Base-by-base conservation (phyloP, 1,140 invertebrate genomes). In the Macrotrachela quadricornifera region DNA sequence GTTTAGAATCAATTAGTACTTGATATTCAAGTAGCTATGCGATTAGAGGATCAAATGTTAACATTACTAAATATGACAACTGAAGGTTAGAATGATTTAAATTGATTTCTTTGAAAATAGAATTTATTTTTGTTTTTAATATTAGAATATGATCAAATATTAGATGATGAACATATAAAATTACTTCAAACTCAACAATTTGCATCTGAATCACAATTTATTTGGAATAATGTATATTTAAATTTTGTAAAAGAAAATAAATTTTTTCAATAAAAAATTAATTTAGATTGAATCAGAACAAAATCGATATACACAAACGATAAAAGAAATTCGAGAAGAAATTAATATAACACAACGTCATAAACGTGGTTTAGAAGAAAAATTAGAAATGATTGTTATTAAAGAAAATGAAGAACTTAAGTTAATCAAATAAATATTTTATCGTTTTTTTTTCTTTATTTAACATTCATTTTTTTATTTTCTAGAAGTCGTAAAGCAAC, bases 131-230 rank as follows among this genome's bases (percentile, higher is more conserved):
- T 53, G n/a, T 41, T 16, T 43, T 30, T 40, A 16, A n/a, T 57
- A 59, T 21, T 59, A 68, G 66, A 68, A 50, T 68, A 62, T 63
- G 66, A 68, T 48, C 60, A 62, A 47, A 63, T 61, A 51, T 21
- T 68, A 36, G 66, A 68, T 30, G 21, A 30, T 30, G 21, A 30
- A 30, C 21, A 30, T 30, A 30, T 4, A 30, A 30, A 30, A 30
- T 30, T 30, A 30, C 21, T 30, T 30, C 2, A 30, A 30, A 2
- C 2, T 30, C 3, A 30, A 30, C 3, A 30, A 4, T 2, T 4
- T 30, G 2, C 8, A 30, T 30, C 21, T 4, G 21, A 30, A 30
- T 30, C 21, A 4, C 21, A 30, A 30, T 30, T 4, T 30, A 30
- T 30, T 4, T 4, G 8, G 8, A 8, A 30, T 30, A 30, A 30